Percentiles rank a stretch among this genome's conserved stretches.
Conservation (phyloP, 2,113 vertebrate species). For the Formicarius rufipectus region DNA sequence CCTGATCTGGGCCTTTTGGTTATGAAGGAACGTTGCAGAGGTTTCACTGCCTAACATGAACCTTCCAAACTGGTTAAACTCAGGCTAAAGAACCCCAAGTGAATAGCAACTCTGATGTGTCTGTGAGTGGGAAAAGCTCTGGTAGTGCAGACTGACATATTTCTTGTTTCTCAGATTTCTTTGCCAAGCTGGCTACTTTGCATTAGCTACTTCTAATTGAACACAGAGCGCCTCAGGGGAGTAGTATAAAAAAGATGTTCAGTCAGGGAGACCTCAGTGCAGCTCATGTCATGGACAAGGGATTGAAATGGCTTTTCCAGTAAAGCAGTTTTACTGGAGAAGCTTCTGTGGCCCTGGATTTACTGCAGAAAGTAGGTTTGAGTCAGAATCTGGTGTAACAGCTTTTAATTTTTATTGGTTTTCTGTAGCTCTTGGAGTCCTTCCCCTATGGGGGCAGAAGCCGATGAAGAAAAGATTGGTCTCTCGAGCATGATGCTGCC, state of each 20-base stretch:
- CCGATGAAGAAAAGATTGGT: not conserved
- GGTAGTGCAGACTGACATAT: not conserved
- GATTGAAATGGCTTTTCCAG: constrained; percentile 16
- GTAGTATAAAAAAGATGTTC: not conserved
- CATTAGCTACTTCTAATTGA: constrained; percentile 24
- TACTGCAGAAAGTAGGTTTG: not conserved
- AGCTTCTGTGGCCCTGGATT: not conserved
- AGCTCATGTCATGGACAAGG: not conserved
- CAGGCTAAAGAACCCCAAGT: not conserved
- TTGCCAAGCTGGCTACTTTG: constrained; percentile 1
- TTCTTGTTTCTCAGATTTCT: not conserved
- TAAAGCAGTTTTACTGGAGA: constrained; percentile 2
- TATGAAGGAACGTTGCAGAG: not conserved
- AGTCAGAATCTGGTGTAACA: not conserved
- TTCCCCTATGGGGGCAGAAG: not conserved
- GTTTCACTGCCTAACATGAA: not conserved
- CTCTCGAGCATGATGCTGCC: not conserved
- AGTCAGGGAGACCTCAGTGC: not conserved
- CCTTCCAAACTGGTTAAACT: not conserved
- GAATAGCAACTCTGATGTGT: not conserved
- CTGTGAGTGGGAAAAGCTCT: not conserved
- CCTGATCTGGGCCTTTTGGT: not conserved
- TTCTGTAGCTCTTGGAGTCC: not conserved
- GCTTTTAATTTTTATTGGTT: not conserved
- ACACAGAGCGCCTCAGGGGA: not conserved